phyloP scores from a whole-genome alignment of 2,113 vertebrate genomes.

The Sylvietta virens region DNA sequence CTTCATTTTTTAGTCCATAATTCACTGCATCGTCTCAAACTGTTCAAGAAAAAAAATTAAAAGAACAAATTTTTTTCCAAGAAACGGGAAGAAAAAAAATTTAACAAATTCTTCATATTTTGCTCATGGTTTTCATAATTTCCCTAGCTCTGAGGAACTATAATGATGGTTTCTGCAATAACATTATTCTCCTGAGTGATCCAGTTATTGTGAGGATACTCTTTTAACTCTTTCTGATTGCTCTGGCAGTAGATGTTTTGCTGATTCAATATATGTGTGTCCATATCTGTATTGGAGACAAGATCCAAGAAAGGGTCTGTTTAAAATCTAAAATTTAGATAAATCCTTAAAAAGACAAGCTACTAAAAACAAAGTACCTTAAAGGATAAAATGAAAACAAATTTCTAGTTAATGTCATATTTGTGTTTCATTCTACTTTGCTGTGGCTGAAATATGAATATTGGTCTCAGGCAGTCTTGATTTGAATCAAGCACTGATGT shows the following conservation, averaged over 20 bases:
- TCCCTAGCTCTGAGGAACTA: not conserved
- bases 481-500: not conserved
- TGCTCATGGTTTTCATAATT: not conserved
- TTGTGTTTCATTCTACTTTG: not conserved
- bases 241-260: not conserved
- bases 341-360: not conserved
- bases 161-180: not conserved
- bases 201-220: not conserved
- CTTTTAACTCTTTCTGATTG: not conserved
- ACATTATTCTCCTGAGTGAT: not conserved
- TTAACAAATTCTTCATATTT: not conserved
- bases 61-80: not conserved
- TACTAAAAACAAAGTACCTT: not conserved
- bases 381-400: not conserved
- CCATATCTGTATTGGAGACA: not conserved
- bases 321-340: not conserved
- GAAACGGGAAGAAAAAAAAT: not conserved
- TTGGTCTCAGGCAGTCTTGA: not conserved
- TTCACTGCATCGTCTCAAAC: not conserved
- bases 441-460: not conserved
- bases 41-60: not conserved
- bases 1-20: not conserved
- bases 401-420: not conserved
- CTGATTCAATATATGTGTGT: not conserved
- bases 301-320: not conserved